Evolutionary conservation across 2,113 vertebrate species (phyloP).

Genomic region (Cynopterus brachyotis): DNA sequence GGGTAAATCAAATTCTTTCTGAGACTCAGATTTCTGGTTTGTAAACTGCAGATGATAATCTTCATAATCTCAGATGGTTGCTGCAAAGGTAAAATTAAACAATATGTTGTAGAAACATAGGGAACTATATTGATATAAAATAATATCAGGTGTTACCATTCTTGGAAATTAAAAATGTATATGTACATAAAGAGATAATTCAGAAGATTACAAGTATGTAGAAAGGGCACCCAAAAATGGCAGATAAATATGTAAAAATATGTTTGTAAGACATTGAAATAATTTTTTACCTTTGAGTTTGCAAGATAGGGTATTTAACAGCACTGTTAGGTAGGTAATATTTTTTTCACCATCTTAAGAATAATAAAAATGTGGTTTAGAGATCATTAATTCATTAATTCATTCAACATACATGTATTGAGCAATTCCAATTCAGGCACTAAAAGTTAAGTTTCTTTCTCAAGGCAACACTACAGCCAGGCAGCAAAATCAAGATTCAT

Average conservation of each 20-base stretch:
- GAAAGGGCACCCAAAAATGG: not conserved
- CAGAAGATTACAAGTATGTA: not conserved
- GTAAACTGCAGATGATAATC: not conserved
- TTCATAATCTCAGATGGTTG: not conserved
- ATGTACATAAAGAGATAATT: not conserved
- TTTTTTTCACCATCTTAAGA: not conserved
- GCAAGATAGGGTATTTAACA: not conserved
- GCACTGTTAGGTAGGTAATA: not conserved
- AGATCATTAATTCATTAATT: not conserved
- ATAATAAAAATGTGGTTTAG: slow-evolving; percentile 9
- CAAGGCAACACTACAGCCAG: not conserved
- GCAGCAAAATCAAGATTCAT: not conserved
- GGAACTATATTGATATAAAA: not conserved
- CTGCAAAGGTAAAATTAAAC: not conserved
- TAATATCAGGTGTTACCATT: not conserved
- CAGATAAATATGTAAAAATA: not conserved
- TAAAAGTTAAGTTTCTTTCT: not conserved
- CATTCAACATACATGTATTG: not conserved
- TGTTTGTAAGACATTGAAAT: not conserved
- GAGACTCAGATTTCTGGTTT: not conserved
- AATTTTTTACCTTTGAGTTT: not conserved
- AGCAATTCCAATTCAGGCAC: not conserved
- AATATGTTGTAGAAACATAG: not conserved
- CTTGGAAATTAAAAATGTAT: not conserved
- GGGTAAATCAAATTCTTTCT: not conserved